Base-by-base conservation (phyloP, 2,113 vertebrate genomes). In the Monopterus albus region DNA sequence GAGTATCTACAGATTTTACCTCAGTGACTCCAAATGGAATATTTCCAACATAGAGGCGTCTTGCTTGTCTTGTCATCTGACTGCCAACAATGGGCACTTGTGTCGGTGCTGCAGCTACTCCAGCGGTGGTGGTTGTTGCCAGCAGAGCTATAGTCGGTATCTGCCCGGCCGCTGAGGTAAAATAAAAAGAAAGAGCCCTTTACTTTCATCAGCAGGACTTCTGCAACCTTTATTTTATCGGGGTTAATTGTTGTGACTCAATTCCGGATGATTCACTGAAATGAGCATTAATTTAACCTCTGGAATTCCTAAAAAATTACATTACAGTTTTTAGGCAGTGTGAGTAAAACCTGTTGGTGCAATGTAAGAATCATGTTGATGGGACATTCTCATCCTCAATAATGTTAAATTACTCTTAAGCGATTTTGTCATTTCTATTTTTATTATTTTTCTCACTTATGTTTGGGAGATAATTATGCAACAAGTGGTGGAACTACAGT, bases 31-130 rank as follows among this genome's bases (percentile, higher is more conserved):
- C 91, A 38, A 93, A 93, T 0, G 93, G 93, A 62, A 93, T 94
- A 61, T 94, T 94, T 47, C 93, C 93, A n/a, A 94, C 91, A 14
- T 94, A 94, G 12, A 94, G 91, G 8, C 93, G 90, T 14, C 93
- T 66, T 36, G 93, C 92, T 57, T 94, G 93, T 62, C 92, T 79
- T 0, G 92, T 94, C 92, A 93, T 92, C 87, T 94, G 93, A 56
- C 91, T 94, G 66, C 93, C 92, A 5, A 90, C 91, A 6, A 89
- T 67, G 33, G 91, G 89, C 72, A 90, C 92, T 53, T 90, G 93
- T 7, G 91, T 87, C 5, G 91, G 89, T 0, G 89, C 87, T 0
- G 83, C 85, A 2, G 91, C 82, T 62, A 91, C 77, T 49, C 91
- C 91, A 1, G 81, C 79, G 38, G 81, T 79, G 62, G 88, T 87